phyloP scores from a whole-genome alignment of 64 coral and sea anemone genomes.

The Porites lutea region DNA sequence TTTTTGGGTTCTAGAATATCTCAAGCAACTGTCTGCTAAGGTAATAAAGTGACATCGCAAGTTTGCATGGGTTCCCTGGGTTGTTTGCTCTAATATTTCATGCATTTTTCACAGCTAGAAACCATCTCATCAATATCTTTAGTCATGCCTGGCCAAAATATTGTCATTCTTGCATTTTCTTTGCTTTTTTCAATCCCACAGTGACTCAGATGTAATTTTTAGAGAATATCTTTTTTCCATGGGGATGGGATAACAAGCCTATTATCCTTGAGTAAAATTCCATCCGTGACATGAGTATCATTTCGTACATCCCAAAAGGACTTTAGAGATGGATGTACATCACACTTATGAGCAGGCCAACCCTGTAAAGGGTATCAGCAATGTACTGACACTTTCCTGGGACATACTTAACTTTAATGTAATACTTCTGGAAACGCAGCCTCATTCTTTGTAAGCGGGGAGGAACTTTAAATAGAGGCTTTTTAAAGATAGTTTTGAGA shows the following conservation, averaged over 20 bases:
- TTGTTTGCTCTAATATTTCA: not conserved
- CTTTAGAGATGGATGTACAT: not conserved
- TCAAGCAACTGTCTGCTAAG: constrained; percentile 12
- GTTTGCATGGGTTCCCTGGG: constrained; percentile 37
- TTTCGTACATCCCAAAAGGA: constrained; percentile 21
- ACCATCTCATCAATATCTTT: constrained; percentile 3
- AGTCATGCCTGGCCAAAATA: constrained; percentile 43
- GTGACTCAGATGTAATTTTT: constrained; percentile 22
- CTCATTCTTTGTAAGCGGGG: constrained; percentile 64
- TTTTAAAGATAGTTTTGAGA: constrained; percentile 62
- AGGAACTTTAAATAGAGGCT: constrained; percentile 45
- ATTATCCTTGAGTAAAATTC: constrained; percentile 33
- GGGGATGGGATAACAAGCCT: constrained; percentile 5
- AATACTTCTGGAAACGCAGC: constrained; percentile 65
- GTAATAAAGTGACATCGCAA: constrained; percentile 10
- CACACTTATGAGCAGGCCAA: not conserved
- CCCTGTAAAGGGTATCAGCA: constrained; percentile 33
- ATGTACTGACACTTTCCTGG: constrained; percentile 55
- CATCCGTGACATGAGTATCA: not conserved
- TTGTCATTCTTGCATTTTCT: not conserved
- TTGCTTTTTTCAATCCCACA: constrained; percentile 44
- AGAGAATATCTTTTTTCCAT: constrained; percentile 34
- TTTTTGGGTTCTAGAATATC: not conserved
- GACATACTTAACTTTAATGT: constrained; percentile 38
- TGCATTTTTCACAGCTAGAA: not conserved